A percentile compares a stretch with the other conserved stretches of the same genome.
Conservation (phyloP, 2,113 vertebrate genomes). For the Oryzias celebensis region DNA sequence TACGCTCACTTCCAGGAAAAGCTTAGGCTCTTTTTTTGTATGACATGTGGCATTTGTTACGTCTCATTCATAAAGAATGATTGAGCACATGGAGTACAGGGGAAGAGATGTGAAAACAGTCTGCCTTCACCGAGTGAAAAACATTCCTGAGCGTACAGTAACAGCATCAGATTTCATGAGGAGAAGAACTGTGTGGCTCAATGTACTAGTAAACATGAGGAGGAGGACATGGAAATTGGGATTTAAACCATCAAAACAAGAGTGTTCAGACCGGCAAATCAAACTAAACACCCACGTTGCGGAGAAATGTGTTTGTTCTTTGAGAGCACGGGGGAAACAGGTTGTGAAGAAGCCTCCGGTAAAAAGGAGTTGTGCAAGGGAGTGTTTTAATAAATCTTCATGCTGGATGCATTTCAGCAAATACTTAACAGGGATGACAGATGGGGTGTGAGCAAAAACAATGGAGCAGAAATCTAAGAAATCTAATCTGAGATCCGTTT, state of each 20-base stretch:
- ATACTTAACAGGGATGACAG: not conserved
- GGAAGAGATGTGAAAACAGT: constrained; percentile 40
- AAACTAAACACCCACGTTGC: constrained; percentile 14
- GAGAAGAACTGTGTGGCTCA: constrained; percentile 45
- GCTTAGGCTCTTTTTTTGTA: constrained; percentile 18
- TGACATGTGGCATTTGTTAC: constrained; percentile 57
- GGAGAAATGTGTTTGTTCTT: constrained; percentile 27
- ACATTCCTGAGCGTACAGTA: constrained; percentile 68
- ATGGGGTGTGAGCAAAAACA: constrained; percentile 1
- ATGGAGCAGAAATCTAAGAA: not conserved
- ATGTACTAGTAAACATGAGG: constrained; percentile 56
- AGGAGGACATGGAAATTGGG: constrained; percentile 40
- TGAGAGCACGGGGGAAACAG: constrained; percentile 29
- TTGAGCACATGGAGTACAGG: constrained; percentile 43
- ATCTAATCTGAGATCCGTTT: no score
- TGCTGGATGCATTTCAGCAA: not conserved
- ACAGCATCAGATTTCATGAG: constrained; percentile 62
- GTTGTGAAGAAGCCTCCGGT: constrained; percentile 21
- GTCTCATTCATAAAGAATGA: constrained; percentile 62
- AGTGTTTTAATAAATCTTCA: constrained; percentile 25
- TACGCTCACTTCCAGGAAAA: constrained; percentile 47
- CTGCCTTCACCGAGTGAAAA: constrained; percentile 49
- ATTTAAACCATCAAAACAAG: constrained; percentile 58
- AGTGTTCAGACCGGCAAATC: constrained; percentile 49
- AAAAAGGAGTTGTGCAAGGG: constrained; percentile 17